Evolutionary conservation across 1,140 invertebrate species (phyloP), one percentile per base, ranked within the genome.

Genomic region (Chlorops oryzae): DNA sequence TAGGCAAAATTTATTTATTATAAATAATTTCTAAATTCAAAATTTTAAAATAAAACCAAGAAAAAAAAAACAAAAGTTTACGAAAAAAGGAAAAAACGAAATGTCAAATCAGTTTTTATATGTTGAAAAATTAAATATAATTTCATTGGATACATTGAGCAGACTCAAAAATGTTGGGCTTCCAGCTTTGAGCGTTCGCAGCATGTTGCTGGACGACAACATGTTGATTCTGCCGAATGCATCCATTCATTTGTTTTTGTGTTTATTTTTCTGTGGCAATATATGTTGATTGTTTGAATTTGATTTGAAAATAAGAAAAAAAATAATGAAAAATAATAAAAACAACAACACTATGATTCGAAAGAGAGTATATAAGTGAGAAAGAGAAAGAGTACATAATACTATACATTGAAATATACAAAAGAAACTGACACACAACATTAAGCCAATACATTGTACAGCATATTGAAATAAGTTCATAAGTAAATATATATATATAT

Each of bases 1-100:
- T 67, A 66, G 64, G 63, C 61, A 59, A 67, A 67, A 66, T 66
- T 66, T 62, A 60, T 58, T 49, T 55, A 59, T 62, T 52, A 51
- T 47, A 44, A 45, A 49, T 47, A 52, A 40, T 46, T 43, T 56
- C 56, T 35, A 67, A 63, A 65, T 67, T 64, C 58, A 53, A 43
- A 52, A 59, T 52, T 47, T 53, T 48, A 45, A 13, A 53, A 39
- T 28, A 24, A 41, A 32, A 49, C 21, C 28, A 45, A 10, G 13
- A 34, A 41, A 38, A 43, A 50, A 21, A 28, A 45, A 42, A 21
- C 24, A 17, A 46, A 13, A 55, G 51, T 15, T 23, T 46, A 47
- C 47, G 41, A 48, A 51, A 38, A 52, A 37, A 44, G 45, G 15
- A 17, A 35, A 48, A 58, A 38, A 46, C 24, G 41, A 48, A 42